These are phyloP conservation scores for Arothron firmamentum DNA, from an alignment of 2,113 vertebrate species.

Conservation along the genomic window DNA sequence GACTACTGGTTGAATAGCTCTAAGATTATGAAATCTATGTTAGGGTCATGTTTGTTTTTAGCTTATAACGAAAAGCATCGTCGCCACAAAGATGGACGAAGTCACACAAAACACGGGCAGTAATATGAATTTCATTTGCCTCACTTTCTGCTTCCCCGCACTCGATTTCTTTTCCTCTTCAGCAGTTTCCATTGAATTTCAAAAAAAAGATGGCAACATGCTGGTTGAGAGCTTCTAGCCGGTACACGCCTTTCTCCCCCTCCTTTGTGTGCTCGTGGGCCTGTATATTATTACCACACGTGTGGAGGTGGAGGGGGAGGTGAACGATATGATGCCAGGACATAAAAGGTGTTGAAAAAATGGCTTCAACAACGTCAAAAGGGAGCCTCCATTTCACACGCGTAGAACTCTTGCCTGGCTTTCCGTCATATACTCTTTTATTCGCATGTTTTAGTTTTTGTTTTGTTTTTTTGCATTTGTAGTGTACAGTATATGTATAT, in stretches of 20 bases:
- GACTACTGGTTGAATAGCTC: conserved; percentile 5
- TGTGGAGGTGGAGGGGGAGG: conserved; percentile 46
- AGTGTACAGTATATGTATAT: no score
- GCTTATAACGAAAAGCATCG: no score
- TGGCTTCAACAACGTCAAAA: conserved; percentile 37
- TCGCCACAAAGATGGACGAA: no score
- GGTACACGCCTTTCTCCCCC: background rate
- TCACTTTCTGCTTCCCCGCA: background rate
- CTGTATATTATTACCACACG: conserved; percentile 45
- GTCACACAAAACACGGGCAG: conserved; percentile 9
- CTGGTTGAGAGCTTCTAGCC: background rate
- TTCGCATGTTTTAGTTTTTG: no score
- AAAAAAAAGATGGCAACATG: no score
- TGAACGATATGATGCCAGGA: conserved; percentile 39
- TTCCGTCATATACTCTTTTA: no score
- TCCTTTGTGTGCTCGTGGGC: background rate
- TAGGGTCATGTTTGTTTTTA: no score
- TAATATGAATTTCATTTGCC: conserved; percentile 7
- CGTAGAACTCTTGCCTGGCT: background rate
- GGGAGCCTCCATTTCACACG: conserved; percentile 13
- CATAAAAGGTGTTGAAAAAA: conserved; percentile 39
- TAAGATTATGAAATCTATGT: no score
- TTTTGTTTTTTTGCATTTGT: no score
- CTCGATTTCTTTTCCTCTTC: conserved; percentile 4
- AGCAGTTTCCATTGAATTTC: background rate